These are phyloP conservation scores for Phocoena phocoena DNA, from an alignment of 2,113 vertebrate genomes.

Conservation along the genomic window DNA sequence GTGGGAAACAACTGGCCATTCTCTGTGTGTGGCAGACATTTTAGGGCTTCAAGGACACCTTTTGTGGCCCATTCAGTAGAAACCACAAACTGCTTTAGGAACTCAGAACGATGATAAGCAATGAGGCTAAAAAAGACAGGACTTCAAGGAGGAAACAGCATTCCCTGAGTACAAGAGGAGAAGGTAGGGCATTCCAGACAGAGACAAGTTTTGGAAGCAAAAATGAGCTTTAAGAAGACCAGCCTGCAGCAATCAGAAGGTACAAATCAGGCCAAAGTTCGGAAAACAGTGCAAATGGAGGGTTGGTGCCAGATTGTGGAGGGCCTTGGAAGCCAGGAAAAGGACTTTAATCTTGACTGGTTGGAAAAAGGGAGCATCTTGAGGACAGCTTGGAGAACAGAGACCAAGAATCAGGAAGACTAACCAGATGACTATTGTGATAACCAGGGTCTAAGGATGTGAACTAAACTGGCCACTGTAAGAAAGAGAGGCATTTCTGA, in stretches of 20 bases:
- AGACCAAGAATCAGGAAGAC: background rate
- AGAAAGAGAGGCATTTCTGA: slow-evolving; percentile 2
- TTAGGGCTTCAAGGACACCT: background rate
- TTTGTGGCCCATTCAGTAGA: background rate
- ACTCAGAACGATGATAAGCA: background rate
- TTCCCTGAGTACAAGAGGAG: background rate
- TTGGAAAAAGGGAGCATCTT: background rate
- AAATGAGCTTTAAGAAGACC: background rate
- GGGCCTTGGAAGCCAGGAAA: background rate
- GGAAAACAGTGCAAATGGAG: background rate
- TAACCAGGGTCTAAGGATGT: background rate
- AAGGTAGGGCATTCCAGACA: background rate
- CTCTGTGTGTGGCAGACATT: background rate
- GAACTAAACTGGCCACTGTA: background rate
- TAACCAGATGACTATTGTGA: background rate
- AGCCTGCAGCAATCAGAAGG: background rate
- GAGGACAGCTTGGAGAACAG: background rate
- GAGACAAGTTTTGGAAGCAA: background rate
- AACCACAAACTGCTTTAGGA: background rate
- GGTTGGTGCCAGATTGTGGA: background rate
- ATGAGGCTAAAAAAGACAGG: background rate
- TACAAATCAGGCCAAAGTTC: background rate
- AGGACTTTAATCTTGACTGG: background rate
- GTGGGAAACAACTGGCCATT: background rate
- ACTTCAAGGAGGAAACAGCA: background rate